A percentile compares a stretch with the other conserved stretches of the same genome.
phyloP scores from a whole-genome alignment of 1,140 invertebrate species.

The Nebria ingens region DNA sequence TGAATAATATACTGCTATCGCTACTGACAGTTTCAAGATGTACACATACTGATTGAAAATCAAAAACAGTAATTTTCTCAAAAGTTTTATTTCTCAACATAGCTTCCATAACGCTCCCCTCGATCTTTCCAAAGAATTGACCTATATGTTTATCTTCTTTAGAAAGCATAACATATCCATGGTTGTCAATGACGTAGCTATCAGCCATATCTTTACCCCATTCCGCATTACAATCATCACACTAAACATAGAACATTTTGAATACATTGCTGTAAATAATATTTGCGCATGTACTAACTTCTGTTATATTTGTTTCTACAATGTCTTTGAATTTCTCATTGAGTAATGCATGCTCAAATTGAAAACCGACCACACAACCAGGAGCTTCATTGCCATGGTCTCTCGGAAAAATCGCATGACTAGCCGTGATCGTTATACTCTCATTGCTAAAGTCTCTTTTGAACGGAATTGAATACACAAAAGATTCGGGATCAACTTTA shows the following conservation, averaged over 20 bases:
- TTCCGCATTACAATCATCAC: slow-evolving; percentile 38
- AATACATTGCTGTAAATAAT: background rate
- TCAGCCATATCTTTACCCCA: slow-evolving; percentile 50
- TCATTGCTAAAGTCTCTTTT: slow-evolving; percentile 45
- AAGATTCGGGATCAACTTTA: slow-evolving; percentile 57
- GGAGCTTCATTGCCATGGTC: slow-evolving; percentile 68
- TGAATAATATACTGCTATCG: slow-evolving; percentile 30
- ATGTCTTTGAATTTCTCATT: slow-evolving; percentile 57
- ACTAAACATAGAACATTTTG: no score
- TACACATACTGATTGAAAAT: slow-evolving; percentile 75
- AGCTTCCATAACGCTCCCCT: slow-evolving; percentile 66
- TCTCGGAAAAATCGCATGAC: slow-evolving; percentile 73
- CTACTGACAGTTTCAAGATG: slow-evolving; percentile 30
- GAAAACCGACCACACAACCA: slow-evolving; percentile 78
- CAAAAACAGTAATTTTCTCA: slow-evolving; percentile 65
- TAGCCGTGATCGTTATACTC: slow-evolving; percentile 60
- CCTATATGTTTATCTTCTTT: slow-evolving; percentile 59
- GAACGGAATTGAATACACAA: slow-evolving; percentile 71
- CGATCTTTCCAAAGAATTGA: slow-evolving; percentile 73
- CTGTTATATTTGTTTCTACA: slow-evolving; percentile 31
- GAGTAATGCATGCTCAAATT: slow-evolving; percentile 59
- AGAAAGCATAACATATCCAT: slow-evolving; percentile 78
- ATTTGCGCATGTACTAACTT: slow-evolving; percentile 1
- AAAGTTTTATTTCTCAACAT: slow-evolving; percentile 66
- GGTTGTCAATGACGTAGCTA: slow-evolving; percentile 81